phyloP scores from a whole-genome alignment of 30 jellyfish, hydroid and myxozoan species.

The Turritopsis rubra region DNA sequence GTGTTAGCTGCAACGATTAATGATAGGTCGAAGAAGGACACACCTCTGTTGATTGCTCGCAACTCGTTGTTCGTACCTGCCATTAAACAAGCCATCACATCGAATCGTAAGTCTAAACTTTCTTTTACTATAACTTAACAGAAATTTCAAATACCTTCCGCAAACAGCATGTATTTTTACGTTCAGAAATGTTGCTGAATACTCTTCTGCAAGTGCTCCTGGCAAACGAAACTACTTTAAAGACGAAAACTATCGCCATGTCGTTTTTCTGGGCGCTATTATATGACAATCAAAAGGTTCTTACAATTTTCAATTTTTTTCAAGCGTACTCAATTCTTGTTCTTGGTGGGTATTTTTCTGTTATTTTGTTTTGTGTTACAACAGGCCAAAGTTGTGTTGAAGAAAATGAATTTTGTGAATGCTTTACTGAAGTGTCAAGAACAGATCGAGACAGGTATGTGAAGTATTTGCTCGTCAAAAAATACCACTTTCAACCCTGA shows the following conservation, averaged over 20 bases:
- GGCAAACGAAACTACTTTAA: conserved; percentile 5
- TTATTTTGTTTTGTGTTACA: not conserved
- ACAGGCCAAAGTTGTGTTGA: conserved; percentile 1
- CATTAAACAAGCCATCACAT: conserved; percentile 49
- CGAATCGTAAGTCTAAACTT: conserved; percentile 46
- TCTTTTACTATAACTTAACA: no score
- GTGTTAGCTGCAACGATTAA: not conserved
- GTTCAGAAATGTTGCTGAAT: not conserved
- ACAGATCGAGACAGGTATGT: conserved; percentile 18
- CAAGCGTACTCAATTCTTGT: not conserved
- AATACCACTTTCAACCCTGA: no score
- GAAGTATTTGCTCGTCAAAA: not conserved
- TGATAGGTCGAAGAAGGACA: conserved; percentile 5
- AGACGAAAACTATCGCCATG: conserved; percentile 7
- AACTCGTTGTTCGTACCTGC: conserved; percentile 57
- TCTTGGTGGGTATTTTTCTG: no score
- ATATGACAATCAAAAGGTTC: conserved; percentile 32
- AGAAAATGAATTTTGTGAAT: conserved; percentile 9
- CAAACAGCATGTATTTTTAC: no score
- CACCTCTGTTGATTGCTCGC: conserved; percentile 40
- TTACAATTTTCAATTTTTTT: not conserved
- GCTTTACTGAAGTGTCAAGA: not conserved
- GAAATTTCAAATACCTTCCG: no score
- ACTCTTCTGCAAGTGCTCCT: not conserved
- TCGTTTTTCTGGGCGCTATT: conserved; percentile 10